Evolutionary conservation across 1,140 invertebrate genomes (phyloP), one percentile per base, ranked within the genome.

Genomic region (Calephelis nemesis): DNA sequence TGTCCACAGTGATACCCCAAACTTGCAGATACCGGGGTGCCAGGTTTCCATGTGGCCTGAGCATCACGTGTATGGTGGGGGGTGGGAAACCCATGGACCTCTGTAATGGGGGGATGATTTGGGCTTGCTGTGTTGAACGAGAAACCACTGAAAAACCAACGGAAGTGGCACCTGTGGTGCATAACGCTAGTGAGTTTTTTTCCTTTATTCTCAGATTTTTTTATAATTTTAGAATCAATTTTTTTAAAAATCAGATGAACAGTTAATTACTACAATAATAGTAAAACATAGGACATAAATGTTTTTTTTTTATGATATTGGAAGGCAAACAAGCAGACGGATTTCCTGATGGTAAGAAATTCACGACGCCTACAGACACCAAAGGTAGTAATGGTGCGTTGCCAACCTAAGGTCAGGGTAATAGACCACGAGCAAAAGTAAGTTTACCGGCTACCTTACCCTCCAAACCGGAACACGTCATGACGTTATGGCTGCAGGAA

Each of bases 31-130:
- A 97, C 93, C 95, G 96, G 76, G 97, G 97, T n/a, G 94, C 95
- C 7, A 95, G 96, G 80, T 98, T 97, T 92, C 95, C 97, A 71
- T 98, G 97, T 81, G 96, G 97, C 0, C 93, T 98, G 62, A 97
- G 97, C 84, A 96, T 98, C 73, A 96, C 96, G 60, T 98, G 97
- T 83, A 96, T 98, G 12, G 90, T 98, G 58, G 95, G 96, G 11
- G 97, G 97, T 7, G 96, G 96, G 11, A 95, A 96, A 70, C 97
- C 97, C 0, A 83, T 98, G 78, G 97, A 98, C 91, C 93, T 98
- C 0, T 98, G 97, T 87, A 97, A 96, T n/a, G 97, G 97, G 58
- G 97, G 97, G 40, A 94, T 98, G 93, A 96, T 98, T 72, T 98
- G 97, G 97, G 96, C 96, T 9, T 98, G 97, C 85, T 98, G 97